Percentiles rank a stretch among this genome's conserved stretches.
These are phyloP conservation scores for Anolis apletophallus DNA, from an alignment of 2,797 vertebrate genomes.

Conservation along the genomic window DNA sequence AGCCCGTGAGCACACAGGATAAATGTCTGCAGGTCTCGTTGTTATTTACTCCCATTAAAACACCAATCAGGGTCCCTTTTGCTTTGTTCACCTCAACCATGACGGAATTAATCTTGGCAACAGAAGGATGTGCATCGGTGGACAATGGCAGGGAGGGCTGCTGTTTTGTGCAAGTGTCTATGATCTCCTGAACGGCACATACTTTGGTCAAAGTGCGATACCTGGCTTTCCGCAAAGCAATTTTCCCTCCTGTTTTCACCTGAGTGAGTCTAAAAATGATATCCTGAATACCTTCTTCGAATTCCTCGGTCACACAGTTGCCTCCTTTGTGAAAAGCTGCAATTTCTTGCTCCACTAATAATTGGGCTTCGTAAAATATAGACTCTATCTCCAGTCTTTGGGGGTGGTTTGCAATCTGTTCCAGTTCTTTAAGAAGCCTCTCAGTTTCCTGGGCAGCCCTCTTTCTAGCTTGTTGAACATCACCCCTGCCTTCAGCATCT, in stretches of 20 bases:
- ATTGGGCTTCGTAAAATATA: constrained; percentile 87
- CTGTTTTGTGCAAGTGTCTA: constrained; percentile 86
- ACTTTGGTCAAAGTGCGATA: constrained; percentile 91
- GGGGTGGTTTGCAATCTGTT: constrained; percentile 92
- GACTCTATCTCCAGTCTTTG: constrained; percentile 88
- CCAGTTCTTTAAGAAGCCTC: constrained; percentile 90
- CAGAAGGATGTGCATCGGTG: constrained; percentile 88
- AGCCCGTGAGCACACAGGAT: constrained; percentile 91
- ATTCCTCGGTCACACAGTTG: constrained; percentile 83
- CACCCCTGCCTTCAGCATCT: constrained; percentile 90
- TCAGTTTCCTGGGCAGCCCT: constrained; percentile 91
- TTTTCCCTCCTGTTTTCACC: constrained; percentile 92
- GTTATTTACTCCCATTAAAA: constrained; percentile 91
- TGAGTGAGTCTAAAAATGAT: constrained; percentile 91
- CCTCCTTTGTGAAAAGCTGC: constrained; percentile 85
- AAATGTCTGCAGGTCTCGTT: constrained; percentile 93
- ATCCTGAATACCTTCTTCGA: constrained; percentile 92
- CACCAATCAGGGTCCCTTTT: constrained; percentile 89
- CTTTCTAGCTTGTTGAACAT: constrained; percentile 91
- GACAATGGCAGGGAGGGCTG: constrained; percentile 93
- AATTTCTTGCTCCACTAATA: constrained; percentile 86
- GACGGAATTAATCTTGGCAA: constrained; percentile 91
- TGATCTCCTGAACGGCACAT: constrained; percentile 92
- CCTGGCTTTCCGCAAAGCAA: constrained; percentile 91
- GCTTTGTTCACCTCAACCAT: constrained; percentile 94